Base-by-base conservation (phyloP, 2,797 vertebrate species). In the Lacerta viridis region DNA sequence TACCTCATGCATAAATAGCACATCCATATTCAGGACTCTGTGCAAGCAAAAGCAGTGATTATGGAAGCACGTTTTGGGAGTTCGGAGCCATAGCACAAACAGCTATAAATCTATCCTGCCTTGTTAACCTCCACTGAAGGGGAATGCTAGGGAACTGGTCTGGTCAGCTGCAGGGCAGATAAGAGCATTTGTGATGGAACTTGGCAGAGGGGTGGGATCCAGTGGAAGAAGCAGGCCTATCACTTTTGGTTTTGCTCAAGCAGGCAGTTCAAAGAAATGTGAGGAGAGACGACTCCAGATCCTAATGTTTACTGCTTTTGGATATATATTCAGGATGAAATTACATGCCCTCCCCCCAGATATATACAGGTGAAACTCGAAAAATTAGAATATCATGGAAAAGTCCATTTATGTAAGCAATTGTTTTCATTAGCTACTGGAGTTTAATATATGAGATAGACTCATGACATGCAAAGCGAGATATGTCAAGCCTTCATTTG, bases 81-180 rank as follows among this genome's bases (percentile, higher is more conserved):
- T 0, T 27, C 79, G 25, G 0, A 1, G 76, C 27, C 2, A 9
- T 1, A 78, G 50, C 2, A 2, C 39, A 71, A 0, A 0, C 64
- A 13, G 20, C 39, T 69, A 68, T 72, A 80, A 55, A 61, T 75
- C 72, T 0, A 0, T 11, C 39, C 1, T 13, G 25, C 50, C 15
- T 85, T n/a, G 89, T 33, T 46, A n/a, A 64, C 50, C 84, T 75
- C 69, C 83, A 13, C 66, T 33, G 0, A 9, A 27, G 71, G n/a
- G n/a, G 71, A 75, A 84, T 39, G 33, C 61, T n/a, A 79, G 43
- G 5, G 41, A 43, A 77, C 36, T 78, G 2, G 43, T 25, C 23
- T 10, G 33, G 25, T 75, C 43, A 39, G 61, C 11, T 50, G 13
- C 43, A 29, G 55, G 39, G 18, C 20, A 55, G 64, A 11, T 39